Percentiles rank a stretch among this genome's conserved stretches.
Conservation (phyloP, 2,113 vertebrate genomes). For the Tragulus kanchil region DNA sequence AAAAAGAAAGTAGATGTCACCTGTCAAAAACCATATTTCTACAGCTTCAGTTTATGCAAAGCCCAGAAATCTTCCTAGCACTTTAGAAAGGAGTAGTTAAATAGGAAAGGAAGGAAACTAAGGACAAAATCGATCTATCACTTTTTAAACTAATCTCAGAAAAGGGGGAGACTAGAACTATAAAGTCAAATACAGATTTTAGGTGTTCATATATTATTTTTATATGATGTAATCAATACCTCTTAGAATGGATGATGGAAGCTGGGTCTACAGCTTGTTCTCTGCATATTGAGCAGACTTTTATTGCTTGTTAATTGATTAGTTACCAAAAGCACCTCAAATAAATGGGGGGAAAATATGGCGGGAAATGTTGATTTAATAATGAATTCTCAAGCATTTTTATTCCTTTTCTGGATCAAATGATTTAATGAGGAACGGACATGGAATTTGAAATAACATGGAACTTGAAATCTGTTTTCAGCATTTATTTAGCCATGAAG, state of each 20-base stretch:
- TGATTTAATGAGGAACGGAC: background rate
- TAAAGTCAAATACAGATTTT: background rate
- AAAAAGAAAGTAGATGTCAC: background rate
- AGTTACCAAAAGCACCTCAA: background rate
- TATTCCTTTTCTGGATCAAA: background rate
- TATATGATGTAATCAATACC: background rate
- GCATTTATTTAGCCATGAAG: background rate
- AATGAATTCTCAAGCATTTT: constrained; percentile 36
- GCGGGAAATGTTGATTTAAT: background rate
- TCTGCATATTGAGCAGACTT: background rate
- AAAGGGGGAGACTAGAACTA: background rate
- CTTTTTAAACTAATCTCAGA: background rate
- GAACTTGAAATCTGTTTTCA: background rate
- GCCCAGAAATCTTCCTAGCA: background rate
- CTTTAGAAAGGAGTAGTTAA: background rate
- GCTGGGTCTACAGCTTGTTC: background rate
- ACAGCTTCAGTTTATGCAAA: background rate
- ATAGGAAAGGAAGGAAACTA: background rate
- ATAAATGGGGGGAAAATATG: background rate
- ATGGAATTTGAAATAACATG: background rate
- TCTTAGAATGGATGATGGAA: background rate
- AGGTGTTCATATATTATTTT: background rate
- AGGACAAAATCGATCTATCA: constrained; percentile 12
- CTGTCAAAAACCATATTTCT: background rate
- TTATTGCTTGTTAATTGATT: background rate